phyloP scores from a whole-genome alignment of 1,140 invertebrate species.

The Olivierus martensii region DNA sequence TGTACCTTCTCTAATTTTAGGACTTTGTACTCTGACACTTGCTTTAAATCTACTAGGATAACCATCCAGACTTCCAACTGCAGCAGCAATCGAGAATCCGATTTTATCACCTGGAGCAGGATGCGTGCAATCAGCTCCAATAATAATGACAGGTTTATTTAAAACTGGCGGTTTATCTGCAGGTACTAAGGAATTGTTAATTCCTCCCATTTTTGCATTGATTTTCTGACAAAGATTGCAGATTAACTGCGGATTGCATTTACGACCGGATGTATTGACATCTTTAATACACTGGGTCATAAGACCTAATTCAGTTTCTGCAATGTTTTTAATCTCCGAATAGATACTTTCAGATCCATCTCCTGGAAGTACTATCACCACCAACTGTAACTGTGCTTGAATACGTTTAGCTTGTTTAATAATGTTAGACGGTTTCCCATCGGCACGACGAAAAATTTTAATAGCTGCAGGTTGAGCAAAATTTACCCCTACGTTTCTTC shows the following conservation, averaged over 20 bases:
- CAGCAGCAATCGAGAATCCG: slow-evolving; percentile 68
- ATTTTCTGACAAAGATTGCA: slow-evolving; percentile 70
- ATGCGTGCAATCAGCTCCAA: slow-evolving; percentile 81
- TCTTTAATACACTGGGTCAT: slow-evolving; percentile 67
- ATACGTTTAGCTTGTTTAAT: background rate
- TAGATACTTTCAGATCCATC: slow-evolving; percentile 16
- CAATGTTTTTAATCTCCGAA: slow-evolving; percentile 49
- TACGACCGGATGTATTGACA: slow-evolving; percentile 33
- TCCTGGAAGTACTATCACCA: slow-evolving; percentile 1
- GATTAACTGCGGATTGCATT: slow-evolving; percentile 33
- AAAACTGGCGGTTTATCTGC: slow-evolving; percentile 26
- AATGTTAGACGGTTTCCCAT: background rate
- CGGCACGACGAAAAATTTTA: background rate
- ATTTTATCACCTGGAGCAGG: slow-evolving; percentile 47
- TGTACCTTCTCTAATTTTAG: slow-evolving; percentile 4
- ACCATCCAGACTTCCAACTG: slow-evolving; percentile 23
- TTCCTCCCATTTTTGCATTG: slow-evolving; percentile 67
- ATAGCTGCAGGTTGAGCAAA: background rate
- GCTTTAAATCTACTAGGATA: slow-evolving; percentile 13
- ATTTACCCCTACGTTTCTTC: background rate
- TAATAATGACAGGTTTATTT: slow-evolving; percentile 42
- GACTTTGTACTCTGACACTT: slow-evolving; percentile 10
- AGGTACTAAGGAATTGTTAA: slow-evolving; percentile 37
- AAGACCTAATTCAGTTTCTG: slow-evolving; percentile 56
- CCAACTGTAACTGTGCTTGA: background rate